A percentile compares a stretch with the other conserved stretches of the same genome.
Conservation (phyloP, 2,888 invertebrate species). For the Rapana venosa region DNA sequence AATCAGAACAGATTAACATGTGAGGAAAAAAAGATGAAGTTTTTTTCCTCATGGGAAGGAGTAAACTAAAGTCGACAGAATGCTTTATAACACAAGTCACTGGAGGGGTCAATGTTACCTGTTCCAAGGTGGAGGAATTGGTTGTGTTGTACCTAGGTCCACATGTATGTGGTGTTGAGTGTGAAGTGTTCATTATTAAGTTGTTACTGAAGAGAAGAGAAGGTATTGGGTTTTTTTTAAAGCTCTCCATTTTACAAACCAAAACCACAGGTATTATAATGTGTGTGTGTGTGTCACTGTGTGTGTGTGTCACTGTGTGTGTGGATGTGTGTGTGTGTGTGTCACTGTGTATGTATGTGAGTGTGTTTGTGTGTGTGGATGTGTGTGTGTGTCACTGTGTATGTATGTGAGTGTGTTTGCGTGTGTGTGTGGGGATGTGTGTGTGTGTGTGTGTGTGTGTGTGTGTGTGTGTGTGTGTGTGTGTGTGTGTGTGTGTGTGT, state of each 20-base stretch:
- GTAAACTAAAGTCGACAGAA: no score
- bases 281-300: background rate
- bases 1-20: no score
- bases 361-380: background rate
- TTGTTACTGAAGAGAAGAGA: background rate
- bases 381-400: background rate
- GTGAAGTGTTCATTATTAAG: background rate
- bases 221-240: background rate
- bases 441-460: conserved; percentile 16
- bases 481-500: background rate
- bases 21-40: no score
- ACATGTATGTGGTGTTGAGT: no score
- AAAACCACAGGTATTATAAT: background rate
- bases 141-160: no score
- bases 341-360: conserved; percentile 10
- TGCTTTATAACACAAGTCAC: no score
- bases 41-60: no score
- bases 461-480: conserved; percentile 18
- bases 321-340: conserved; percentile 10
- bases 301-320: background rate
- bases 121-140: no score
- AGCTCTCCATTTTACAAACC: background rate
- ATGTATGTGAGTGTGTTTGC: background rate
- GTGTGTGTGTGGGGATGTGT: background rate
- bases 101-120: no score